Base-by-base conservation (phyloP, 1,140 invertebrate genomes). In the Coenobita brevimanus region DNA sequence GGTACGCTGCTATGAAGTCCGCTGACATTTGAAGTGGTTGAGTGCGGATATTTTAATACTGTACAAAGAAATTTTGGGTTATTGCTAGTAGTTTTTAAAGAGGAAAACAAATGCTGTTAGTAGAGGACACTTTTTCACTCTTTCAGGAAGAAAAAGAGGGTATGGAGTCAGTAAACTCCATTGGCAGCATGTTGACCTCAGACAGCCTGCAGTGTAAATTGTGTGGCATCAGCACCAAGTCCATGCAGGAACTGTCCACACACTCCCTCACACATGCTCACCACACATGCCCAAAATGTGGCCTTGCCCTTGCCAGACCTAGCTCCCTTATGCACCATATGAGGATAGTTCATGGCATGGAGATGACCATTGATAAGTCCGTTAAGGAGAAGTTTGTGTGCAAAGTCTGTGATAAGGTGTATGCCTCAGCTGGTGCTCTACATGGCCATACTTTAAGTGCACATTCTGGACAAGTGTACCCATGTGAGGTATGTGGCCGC, bases 241-340 rank as follows among this genome's bases (percentile, higher is more conserved):
- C 81, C 33, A 13, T 30, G 33, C 67, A n/a, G 6, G 81, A 83
- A 73, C 69, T 83, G 81, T 50, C 81, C 67, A 73, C 81, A 0
- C 81, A 83, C 24, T 4, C 54, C 30, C 73, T 85, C 3, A 85
- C 36, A 27, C 82, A 85, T 50, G 54, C 54, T 21, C 76, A 54
- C 4, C 76, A 87, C 67, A 80, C 30, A 13, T 87, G 85, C 36
- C 67, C 85, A 30, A 33, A 81, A 21, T 87, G 85, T 73, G 85
- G 64, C 33, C 30, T 87, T 30, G 62, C 67, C 0, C 46, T 87
- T 6, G 64, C 33, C 36, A 60, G 76, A 24, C 64, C 85, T 13
- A 87, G 85, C 69, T 75, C 85, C 13, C 64, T 87, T 15, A 78
- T 24, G 10, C 62, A 81, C 30, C 85, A 87, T n/a, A n/a, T 87